Percentiles rank a stretch among this genome's conserved stretches.
These are phyloP conservation scores for Eupristina koningsbergeri DNA, from an alignment of 1,140 invertebrate genomes.

Conservation along the genomic window DNA sequence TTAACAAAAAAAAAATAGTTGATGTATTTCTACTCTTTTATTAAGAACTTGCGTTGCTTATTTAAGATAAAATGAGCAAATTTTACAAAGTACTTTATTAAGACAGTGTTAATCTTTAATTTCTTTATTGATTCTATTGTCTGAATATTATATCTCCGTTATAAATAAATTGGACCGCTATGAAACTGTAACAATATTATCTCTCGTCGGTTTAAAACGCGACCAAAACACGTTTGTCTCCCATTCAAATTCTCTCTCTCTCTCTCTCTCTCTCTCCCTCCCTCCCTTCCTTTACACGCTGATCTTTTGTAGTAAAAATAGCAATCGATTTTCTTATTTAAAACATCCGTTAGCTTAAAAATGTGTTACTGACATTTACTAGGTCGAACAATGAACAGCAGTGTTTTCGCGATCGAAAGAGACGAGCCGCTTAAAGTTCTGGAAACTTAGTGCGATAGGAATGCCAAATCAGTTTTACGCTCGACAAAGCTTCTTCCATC, in stretches of 20 bases:
- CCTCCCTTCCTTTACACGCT: background rate
- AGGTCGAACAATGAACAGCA: background rate
- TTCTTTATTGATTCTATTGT: too few relatives aligned
- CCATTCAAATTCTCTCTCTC: too few relatives aligned
- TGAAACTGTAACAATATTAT: too few relatives aligned
- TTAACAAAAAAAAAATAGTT: too few relatives aligned
- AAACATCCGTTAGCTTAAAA: background rate
- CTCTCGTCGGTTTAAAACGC: background rate
- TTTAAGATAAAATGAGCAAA: too few relatives aligned
- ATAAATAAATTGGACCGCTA: background rate
- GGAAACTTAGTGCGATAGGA: constrained; percentile 24
- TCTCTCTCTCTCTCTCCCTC: too few relatives aligned
- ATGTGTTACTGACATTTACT: background rate
- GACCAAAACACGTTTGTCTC: background rate
- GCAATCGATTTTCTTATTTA: background rate
- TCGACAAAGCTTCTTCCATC: constrained; percentile 30
- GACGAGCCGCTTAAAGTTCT: constrained; percentile 1
- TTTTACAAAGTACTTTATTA: too few relatives aligned
- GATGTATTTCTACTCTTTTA: too few relatives aligned
- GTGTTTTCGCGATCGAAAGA: background rate
- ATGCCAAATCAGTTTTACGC: constrained; percentile 48
- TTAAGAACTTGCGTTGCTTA: too few relatives aligned
- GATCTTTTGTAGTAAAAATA: background rate
- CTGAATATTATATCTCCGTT: background rate
- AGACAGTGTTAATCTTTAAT: too few relatives aligned